Evolutionary conservation across 1,140 invertebrate species (phyloP).

Genomic region (Lucilia cuprina): DNA sequence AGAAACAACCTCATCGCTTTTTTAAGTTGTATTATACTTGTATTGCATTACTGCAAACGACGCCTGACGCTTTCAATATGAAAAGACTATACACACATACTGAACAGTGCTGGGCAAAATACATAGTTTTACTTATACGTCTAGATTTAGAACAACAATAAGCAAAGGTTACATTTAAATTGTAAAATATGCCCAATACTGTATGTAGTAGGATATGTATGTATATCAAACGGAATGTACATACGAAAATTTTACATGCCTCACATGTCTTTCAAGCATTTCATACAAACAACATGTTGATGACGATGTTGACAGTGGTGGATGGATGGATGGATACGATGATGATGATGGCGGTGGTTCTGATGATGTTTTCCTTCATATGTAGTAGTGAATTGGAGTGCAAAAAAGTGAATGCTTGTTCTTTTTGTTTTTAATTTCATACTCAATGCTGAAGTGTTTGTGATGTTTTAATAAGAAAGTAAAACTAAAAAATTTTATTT

Average conservation of each 20-base stretch:
- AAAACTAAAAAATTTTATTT: not conserved
- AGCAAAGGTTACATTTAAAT: no score
- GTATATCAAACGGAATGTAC: not conserved
- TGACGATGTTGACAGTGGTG: not conserved
- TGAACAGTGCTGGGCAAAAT: no score
- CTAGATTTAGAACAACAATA: no score
- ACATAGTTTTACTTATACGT: no score
- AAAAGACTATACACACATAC: no score
- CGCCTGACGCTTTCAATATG: not conserved
- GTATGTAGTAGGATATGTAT: not conserved
- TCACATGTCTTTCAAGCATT: slow-evolving; percentile 24
- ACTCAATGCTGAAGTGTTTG: not conserved
- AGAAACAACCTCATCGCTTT: no score
- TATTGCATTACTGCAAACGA: not conserved
- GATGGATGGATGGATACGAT: not conserved
- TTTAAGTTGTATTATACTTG: not conserved
- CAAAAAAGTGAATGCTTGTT: not conserved
- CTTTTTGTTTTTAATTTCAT: not conserved
- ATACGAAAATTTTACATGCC: slow-evolving; percentile 22
- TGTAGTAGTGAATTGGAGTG: not conserved
- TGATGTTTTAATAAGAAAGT: not conserved
- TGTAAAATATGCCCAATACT: no score
- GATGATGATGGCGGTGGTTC: not conserved
- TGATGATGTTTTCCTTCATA: not conserved
- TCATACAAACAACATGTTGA: not conserved